phyloP scores from a whole-genome alignment of 2,888 invertebrate genomes.

The Eristalis pertinax region DNA sequence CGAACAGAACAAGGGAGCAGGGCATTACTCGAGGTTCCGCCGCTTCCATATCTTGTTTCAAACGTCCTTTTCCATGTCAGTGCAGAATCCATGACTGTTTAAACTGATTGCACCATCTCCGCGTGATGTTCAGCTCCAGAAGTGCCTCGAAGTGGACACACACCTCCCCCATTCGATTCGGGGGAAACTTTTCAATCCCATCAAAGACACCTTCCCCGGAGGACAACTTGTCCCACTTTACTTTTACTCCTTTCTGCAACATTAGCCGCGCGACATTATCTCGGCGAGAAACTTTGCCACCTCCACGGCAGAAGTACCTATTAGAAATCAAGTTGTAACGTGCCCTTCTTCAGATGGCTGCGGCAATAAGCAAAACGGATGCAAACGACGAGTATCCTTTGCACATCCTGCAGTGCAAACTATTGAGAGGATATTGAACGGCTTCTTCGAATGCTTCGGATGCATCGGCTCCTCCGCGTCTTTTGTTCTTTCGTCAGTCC shows the following conservation, averaged over 20 bases:
- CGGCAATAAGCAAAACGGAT: not conserved
- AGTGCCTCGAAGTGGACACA: not conserved
- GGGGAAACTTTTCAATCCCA: no score
- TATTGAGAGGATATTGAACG: conserved; percentile 72
- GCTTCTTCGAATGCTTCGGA: conserved; percentile 4
- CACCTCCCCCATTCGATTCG: not conserved
- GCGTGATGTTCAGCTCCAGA: no score
- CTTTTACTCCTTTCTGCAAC: conserved; percentile 18
- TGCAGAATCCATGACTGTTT: no score
- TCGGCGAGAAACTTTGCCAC: not conserved
- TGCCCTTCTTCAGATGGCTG: conserved; percentile 10
- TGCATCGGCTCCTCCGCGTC: not conserved
- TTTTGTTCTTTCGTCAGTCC: conserved; percentile 19
- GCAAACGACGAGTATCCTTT: conserved; percentile 39
- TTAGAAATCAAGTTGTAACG: conserved; percentile 30
- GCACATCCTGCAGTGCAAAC: conserved; percentile 19
- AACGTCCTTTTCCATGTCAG: no score
- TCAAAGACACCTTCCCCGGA: not conserved
- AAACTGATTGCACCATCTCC: no score
- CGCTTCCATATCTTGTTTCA: no score
- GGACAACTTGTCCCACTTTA: not conserved
- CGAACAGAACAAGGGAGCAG: no score
- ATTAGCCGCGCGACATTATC: conserved; percentile 1
- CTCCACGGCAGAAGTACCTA: not conserved
- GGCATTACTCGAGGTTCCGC: no score